phyloP scores from a whole-genome alignment of 2,113 vertebrate genomes.

The Synodontis membranacea region DNA sequence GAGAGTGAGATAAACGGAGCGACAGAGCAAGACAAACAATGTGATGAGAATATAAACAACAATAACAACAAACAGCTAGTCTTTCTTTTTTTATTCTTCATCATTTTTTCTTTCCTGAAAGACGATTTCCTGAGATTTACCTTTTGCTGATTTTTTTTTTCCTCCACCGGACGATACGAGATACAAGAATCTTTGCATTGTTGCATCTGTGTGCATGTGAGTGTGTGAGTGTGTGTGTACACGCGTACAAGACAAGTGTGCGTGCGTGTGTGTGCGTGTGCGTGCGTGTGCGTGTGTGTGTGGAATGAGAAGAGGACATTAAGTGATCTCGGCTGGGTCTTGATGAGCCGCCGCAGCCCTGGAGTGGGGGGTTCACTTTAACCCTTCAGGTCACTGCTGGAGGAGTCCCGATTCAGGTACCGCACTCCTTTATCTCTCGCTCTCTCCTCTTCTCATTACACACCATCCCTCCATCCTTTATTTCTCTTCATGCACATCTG shows the following conservation, averaged over 20 bases:
- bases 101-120: neutral
- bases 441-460: neutral
- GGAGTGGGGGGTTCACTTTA: conserved; percentile 53
- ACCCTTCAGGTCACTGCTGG: conserved; percentile 55
- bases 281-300: conserved; percentile 46
- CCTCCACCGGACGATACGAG: conserved; percentile 7
- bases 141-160: neutral
- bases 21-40: neutral
- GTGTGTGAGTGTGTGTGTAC: neutral
- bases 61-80: neutral
- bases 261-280: conserved; percentile 15
- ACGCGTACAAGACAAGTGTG: neutral
- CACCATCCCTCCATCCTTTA: neutral
- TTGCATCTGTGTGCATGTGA: neutral
- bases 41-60: conserved; percentile 43
- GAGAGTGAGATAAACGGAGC: neutral
- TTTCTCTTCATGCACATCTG: conserved; percentile 9
- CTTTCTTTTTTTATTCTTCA: conserved; percentile 12
- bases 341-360: conserved; percentile 54
- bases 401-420: conserved; percentile 56
- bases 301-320: conserved; percentile 53
- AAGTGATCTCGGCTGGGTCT: conserved; percentile 50
- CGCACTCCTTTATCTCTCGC: neutral
- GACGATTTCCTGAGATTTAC: conserved; percentile 6
- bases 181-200: neutral